Conservation (phyloP, 2,113 vertebrate species). For the Silurus meridionalis region DNA sequence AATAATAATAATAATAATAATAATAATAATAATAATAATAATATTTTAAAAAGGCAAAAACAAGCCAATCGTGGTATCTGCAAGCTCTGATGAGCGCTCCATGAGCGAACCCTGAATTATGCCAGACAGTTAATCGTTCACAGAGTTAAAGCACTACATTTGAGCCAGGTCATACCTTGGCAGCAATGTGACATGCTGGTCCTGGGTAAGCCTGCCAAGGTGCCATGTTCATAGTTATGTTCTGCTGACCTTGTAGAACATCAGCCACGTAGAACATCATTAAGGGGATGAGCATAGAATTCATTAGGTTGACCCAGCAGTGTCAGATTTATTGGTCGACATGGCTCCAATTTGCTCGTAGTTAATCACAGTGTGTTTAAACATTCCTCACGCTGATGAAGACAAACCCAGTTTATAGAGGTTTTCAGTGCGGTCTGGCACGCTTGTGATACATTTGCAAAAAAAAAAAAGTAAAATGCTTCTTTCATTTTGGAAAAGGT, state of each 20-base stretch:
- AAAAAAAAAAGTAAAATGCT: background rate
- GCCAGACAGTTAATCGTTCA: slow-evolving; percentile 55
- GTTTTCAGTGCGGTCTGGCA: background rate
- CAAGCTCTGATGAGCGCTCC: background rate
- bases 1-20: too few species aligned
- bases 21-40: background rate
- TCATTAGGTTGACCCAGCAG: background rate
- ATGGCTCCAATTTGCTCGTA: slow-evolving; percentile 23
- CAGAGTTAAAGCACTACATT: slow-evolving; percentile 57
- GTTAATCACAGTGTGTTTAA: slow-evolving; percentile 30
- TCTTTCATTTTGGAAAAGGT: background rate
- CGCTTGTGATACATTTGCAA: slow-evolving; percentile 9
- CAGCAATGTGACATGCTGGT: slow-evolving; percentile 41
- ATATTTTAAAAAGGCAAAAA: background rate
- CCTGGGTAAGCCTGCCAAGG: background rate
- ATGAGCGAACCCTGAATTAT: background rate
- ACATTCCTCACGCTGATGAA: slow-evolving; percentile 14
- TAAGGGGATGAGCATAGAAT: background rate
- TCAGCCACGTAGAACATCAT: slow-evolving; percentile 11
- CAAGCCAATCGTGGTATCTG: background rate
- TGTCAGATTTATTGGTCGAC: slow-evolving; percentile 8
- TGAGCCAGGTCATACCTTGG: slow-evolving; percentile 41
- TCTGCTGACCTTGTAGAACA: slow-evolving; percentile 33
- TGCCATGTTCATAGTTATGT: slow-evolving; percentile 15
- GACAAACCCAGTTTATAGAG: slow-evolving; percentile 14